These are phyloP conservation scores for Hyles euphorbiae DNA, from an alignment of 1,140 invertebrate species.

Conservation along the genomic window DNA sequence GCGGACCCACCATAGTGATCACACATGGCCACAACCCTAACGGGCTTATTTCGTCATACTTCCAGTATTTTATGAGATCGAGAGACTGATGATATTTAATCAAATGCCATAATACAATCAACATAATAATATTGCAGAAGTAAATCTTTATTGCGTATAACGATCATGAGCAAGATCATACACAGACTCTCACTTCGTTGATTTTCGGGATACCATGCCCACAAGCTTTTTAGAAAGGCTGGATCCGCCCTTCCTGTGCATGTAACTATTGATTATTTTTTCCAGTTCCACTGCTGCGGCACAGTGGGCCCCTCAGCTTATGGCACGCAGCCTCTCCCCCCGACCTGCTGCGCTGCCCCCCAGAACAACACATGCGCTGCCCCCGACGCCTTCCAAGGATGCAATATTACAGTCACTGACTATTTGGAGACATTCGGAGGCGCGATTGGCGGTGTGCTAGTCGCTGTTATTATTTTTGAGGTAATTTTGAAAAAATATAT, in stretches of 20 bases:
- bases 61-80: no score
- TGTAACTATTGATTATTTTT: neutral
- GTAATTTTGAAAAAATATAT: slow-evolving; percentile 22
- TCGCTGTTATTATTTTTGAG: slow-evolving; percentile 36
- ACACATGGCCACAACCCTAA: neutral
- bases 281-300: slow-evolving; percentile 44
- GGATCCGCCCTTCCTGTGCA: neutral
- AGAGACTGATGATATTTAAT: neutral
- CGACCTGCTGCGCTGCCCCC: slow-evolving; percentile 31
- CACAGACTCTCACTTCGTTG: neutral
- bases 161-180: neutral
- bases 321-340: slow-evolving; percentile 18
- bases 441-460: slow-evolving; percentile 27
- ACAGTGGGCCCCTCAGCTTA: slow-evolving; percentile 33
- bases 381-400: slow-evolving; percentile 27
- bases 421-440: slow-evolving; percentile 31
- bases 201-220: neutral
- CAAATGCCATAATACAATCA: neutral
- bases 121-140: no score
- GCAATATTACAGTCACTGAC: slow-evolving; percentile 20
- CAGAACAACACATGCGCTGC: slow-evolving; percentile 14
- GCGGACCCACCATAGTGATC: no score
- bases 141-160: no score
- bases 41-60: no score
- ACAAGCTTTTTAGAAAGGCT: neutral